Evolutionary conservation across 2,888 invertebrate genomes (phyloP), one percentile per base, ranked within the genome.

Genomic region (Tenthredo livida): DNA sequence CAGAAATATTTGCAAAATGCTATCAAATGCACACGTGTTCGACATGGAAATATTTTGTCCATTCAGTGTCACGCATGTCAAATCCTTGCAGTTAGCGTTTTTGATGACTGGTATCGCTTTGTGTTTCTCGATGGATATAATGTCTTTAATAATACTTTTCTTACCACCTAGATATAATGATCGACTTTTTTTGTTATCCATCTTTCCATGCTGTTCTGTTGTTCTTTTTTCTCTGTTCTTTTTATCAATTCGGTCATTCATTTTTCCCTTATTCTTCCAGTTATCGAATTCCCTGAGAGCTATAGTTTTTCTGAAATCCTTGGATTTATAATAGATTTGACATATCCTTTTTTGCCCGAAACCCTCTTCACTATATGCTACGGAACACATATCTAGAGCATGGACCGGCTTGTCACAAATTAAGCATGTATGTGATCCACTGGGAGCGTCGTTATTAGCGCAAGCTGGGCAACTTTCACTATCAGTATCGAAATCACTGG

Each of bases 121-220:
- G 65, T 65, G 65, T 29, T 65, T 65, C 9, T 29, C 29, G 21
- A 65, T 65, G 3, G 65, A 29, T 21, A 65, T 65, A 29, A 65
- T 65, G 15, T 65, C 65, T 29, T 65, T 21, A n/a, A n/a, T n/a
- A n/a, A n/a, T n/a, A n/a, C n/a, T n/a, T n/a, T n/a, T n/a, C n/a
- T n/a, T n/a, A n/a, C n/a, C n/a, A n/a, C 65, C 65, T 21, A 65
- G 29, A 65, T 65, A 65, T 65, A 65, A 65, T 29, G 65, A 21
- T 65, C 65, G 65, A 21, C 65, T 65, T 65, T 65, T 65, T 25
- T 25, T 21, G 29, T 65, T 65, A 21, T 65, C 65, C n/a, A 54
- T 54, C 21, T 25, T 65, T 3, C 12, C 65, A 12, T 21, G 29
- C 29, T 21, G 29, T 65, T 29, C 65, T 29, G 21, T 65, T 65